A percentile compares a stretch with the other conserved stretches of the same genome.
Evolutionary conservation across 2,888 invertebrate genomes (phyloP).

Genomic region (Cryptophagus acutangulus): DNA sequence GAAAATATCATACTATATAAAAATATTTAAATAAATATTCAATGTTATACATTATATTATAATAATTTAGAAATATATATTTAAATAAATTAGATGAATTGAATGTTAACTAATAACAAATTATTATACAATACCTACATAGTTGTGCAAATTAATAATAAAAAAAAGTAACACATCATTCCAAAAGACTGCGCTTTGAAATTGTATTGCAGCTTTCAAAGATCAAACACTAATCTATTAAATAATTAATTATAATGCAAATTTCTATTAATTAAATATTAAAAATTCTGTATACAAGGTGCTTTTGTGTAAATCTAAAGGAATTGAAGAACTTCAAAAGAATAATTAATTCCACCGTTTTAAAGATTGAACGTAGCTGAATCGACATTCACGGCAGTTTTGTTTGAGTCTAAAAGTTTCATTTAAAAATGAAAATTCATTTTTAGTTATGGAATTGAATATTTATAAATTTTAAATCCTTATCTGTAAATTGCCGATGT

Average conservation of each 20-base stretch:
- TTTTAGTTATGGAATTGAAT: no score
- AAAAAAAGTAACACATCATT: constrained; percentile 28
- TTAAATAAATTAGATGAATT: not conserved
- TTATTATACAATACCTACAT: not conserved
- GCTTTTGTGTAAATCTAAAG: not conserved
- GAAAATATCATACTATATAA: not conserved
- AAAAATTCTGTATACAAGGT: not conserved
- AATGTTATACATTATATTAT: not conserved
- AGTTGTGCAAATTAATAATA: not conserved
- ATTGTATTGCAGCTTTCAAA: constrained; percentile 28
- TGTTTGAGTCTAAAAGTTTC: no score
- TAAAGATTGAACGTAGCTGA: constrained; percentile 9
- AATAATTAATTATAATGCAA: not conserved
- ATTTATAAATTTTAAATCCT: not conserved
- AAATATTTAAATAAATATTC: not conserved
- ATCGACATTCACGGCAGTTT: no score
- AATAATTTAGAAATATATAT: not conserved
- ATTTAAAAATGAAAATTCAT: no score
- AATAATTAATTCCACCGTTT: no score
- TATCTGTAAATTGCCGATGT: no score
- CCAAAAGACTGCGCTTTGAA: constrained; percentile 38
- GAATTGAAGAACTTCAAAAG: not conserved
- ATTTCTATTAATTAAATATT: not conserved
- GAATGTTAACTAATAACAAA: not conserved
- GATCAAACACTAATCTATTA: constrained; percentile 3